These are phyloP conservation scores for Dorcus hopei DNA, from an alignment of 2,888 invertebrate species.

Conservation along the genomic window DNA sequence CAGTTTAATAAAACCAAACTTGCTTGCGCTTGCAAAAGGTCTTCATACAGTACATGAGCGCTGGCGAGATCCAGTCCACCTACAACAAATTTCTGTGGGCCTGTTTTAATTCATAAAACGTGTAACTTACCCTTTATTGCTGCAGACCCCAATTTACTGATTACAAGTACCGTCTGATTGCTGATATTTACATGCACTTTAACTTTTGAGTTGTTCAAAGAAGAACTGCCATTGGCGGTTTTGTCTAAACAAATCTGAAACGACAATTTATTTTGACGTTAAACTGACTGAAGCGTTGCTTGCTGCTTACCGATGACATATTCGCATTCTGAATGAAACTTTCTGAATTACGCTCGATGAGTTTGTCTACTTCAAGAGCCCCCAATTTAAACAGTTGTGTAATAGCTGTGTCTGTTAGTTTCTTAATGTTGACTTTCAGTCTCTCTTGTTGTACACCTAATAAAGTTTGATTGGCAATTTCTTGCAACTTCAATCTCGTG, in stretches of 20 bases:
- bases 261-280: not conserved
- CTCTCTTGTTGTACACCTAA: conserved; percentile 61
- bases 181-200: conserved; percentile 34
- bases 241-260: not conserved
- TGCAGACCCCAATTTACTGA: conserved; percentile 72
- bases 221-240: too few species aligned
- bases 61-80: conserved; percentile 75
- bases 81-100: conserved; percentile 39
- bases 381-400: conserved; percentile 49
- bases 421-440: conserved; percentile 47
- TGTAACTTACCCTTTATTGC: conserved; percentile 69
- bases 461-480: conserved; percentile 60
- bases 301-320: not conserved
- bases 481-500: conserved; percentile 53
- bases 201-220: conserved; percentile 7
- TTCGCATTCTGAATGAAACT: not conserved
- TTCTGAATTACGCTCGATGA: not conserved
- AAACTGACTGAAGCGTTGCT: conserved; percentile 7
- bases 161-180: conserved; percentile 52
- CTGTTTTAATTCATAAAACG: conserved; percentile 4
- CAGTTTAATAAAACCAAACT: conserved; percentile 76
- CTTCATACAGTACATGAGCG: conserved; percentile 70
- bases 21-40: conserved; percentile 69
- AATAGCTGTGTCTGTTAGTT: conserved; percentile 49
- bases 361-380: conserved; percentile 39